These are phyloP conservation scores for Drosophila miranda DNA, from an alignment of 1,140 invertebrate species.

Conservation along the genomic window DNA sequence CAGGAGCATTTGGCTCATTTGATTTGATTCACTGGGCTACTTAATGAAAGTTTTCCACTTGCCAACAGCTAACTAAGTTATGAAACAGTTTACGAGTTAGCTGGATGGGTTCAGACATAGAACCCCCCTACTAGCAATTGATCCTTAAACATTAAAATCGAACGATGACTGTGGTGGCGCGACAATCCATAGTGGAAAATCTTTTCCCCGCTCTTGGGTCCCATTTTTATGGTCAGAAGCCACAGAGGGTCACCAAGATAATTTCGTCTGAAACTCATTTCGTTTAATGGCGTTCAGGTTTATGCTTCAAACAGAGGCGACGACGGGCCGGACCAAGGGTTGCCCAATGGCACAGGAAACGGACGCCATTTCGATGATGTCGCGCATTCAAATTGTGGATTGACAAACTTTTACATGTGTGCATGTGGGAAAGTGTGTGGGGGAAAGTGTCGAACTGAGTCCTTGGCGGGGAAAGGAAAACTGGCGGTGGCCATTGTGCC, in stretches of 20 bases:
- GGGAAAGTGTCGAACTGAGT: not conserved
- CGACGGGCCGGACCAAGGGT: constrained; percentile 18
- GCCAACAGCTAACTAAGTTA: constrained; percentile 68
- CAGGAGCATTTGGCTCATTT: constrained; percentile 59
- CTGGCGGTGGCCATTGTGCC: not conserved
- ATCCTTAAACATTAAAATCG: constrained; percentile 69
- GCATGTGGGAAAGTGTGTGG: constrained; percentile 10
- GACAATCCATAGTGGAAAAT: constrained; percentile 25
- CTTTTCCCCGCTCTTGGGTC: constrained; percentile 2
- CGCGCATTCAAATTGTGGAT: constrained; percentile 77
- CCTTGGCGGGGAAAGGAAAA: not conserved
- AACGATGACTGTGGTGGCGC: constrained; percentile 25
- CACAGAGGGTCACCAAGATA: constrained; percentile 45
- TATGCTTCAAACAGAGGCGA: constrained; percentile 66
- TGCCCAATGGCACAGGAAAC: constrained; percentile 38
- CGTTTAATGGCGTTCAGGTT: constrained; percentile 76
- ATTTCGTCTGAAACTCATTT: constrained; percentile 79
- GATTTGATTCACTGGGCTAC: constrained; percentile 74
- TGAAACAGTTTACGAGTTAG: constrained; percentile 58
- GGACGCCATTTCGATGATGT: constrained; percentile 62
- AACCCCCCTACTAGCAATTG: constrained; percentile 30
- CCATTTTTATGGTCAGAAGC: constrained; percentile 8
- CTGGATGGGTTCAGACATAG: not conserved
- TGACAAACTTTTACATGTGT: constrained; percentile 66
- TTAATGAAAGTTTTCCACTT: constrained; percentile 71